Evolutionary conservation across 2,113 vertebrate genomes (phyloP).

Genomic region (Pluvialis apricaria): DNA sequence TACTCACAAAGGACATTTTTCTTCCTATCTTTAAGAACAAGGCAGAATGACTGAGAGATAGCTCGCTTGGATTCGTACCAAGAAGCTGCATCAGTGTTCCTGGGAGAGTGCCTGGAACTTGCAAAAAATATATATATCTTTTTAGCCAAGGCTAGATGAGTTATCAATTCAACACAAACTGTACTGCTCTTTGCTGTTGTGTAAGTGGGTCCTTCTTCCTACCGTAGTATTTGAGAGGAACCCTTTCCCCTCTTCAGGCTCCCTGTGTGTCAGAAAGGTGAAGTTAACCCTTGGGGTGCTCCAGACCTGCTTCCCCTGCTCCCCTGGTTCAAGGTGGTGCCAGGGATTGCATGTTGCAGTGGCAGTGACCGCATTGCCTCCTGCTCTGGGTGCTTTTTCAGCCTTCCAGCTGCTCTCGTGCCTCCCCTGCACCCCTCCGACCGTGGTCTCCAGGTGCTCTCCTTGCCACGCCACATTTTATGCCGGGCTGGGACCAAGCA

Average conservation of each 20-base stretch:
- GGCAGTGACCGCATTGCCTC: rapidly evolving
- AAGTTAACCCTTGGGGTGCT: neutral
- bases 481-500: rapidly evolving
- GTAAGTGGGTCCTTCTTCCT: neutral
- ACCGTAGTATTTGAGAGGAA: rapidly evolving
- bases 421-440: neutral
- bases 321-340: neutral
- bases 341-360: neutral
- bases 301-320: neutral
- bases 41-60: neutral
- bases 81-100: neutral
- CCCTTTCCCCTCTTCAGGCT: neutral
- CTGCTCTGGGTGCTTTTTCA: neutral
- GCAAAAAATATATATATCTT: neutral
- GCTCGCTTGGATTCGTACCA: neutral
- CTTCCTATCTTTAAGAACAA: neutral
- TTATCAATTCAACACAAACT: neutral
- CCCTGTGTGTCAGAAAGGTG: neutral
- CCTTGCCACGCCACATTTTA: rapidly evolving
- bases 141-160: neutral
- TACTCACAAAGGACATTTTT: slow-evolving; percentile 21
- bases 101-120: neutral
- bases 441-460: neutral
- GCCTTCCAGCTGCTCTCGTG: neutral
- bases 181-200: neutral